Percentiles rank a stretch among this genome's conserved stretches.
Conservation (phyloP, 1,140 invertebrate species). For the Agrypnia vestita region DNA sequence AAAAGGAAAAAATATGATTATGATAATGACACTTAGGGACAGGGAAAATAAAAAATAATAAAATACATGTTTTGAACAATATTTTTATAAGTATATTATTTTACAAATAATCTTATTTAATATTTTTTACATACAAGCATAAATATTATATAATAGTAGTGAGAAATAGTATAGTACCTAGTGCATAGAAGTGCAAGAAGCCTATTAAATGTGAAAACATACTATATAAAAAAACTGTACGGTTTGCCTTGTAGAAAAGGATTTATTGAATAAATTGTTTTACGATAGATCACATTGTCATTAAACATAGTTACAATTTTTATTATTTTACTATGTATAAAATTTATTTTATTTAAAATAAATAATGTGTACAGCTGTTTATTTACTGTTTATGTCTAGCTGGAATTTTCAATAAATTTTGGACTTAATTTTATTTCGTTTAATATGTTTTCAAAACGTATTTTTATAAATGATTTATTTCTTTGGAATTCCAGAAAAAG, state of each 20-base stretch:
- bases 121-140: conserved; percentile 40
- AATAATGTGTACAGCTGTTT: neutral
- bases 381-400: no score
- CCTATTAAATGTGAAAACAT: neutral
- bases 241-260: no score
- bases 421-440: no score
- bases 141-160: conserved; percentile 33
- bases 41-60: conserved; percentile 2
- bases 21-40: no score
- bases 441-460: no score
- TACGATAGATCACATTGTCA: neutral
- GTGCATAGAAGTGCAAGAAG: conserved; percentile 17
- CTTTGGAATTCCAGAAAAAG: no score
- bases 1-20: no score
- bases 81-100: conserved; percentile 57
- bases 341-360: neutral
- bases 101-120: conserved; percentile 58
- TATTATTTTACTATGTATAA: neutral
- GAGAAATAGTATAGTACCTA: conserved; percentile 29
- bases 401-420: no score
- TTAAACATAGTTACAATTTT: neutral
- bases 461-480: no score
- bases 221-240: no score
- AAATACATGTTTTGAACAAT: conserved; percentile 51
- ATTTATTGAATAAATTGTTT: no score